Percentiles rank a stretch among this genome's conserved stretches.
Evolutionary conservation across 2,113 vertebrate species (phyloP).

Genomic region (Apodemus speciosus): DNA sequence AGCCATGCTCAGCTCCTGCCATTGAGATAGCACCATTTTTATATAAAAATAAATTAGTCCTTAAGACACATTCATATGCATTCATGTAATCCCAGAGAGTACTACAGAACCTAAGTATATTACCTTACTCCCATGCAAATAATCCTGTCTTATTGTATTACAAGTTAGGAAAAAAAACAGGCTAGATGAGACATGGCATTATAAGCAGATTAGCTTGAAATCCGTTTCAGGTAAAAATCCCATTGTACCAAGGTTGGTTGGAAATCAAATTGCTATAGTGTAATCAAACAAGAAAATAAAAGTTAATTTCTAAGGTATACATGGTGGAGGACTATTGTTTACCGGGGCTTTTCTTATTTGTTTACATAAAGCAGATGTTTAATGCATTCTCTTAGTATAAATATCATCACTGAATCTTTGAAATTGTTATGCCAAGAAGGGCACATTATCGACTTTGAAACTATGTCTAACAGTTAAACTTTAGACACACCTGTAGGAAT

Average conservation of each 20-base stretch:
- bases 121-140: conserved; percentile 47
- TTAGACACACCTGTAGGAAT: background rate
- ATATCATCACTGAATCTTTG: conserved; percentile 24
- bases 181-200: conserved; percentile 34
- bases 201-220: conserved; percentile 63
- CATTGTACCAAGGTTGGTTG: conserved; percentile 54
- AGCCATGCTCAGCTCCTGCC: background rate
- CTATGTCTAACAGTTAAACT: conserved; percentile 14
- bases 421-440: background rate
- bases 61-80: background rate
- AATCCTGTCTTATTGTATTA: conserved; percentile 62
- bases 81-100: conserved; percentile 32
- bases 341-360: conserved; percentile 43
- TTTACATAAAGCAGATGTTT: conserved; percentile 59
- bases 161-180: conserved; percentile 29
- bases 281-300: conserved; percentile 50
- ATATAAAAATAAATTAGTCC: conserved; percentile 42
- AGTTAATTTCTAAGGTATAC: conserved; percentile 39
- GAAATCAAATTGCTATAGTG: background rate
- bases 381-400: conserved; percentile 34
- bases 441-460: background rate
- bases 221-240: conserved; percentile 55
- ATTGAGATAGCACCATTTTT: conserved; percentile 20
- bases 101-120: conserved; percentile 55
- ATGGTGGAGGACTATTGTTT: background rate